Base-by-base conservation (phyloP, 1,140 invertebrate genomes). In the Bemisia tabaci region DNA sequence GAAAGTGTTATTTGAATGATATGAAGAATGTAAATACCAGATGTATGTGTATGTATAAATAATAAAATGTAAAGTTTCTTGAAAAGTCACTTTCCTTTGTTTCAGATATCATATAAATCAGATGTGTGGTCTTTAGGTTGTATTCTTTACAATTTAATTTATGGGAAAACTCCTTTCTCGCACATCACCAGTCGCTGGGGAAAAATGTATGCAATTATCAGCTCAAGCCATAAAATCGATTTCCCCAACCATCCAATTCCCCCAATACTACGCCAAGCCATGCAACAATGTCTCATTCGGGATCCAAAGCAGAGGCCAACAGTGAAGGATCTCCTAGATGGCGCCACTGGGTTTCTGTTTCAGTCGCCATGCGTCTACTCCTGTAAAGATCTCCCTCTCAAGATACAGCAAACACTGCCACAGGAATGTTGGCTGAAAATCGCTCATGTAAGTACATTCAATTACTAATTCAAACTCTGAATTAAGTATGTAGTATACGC, bases 41-140 rank as follows among this genome's bases (percentile, higher is more conserved):
- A n/a, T n/a, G n/a, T n/a, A n/a, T n/a, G n/a, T n/a, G n/a, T n/a
- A n/a, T n/a, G n/a, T n/a, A n/a, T n/a, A n/a, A n/a, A n/a, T n/a
- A n/a, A n/a, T n/a, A n/a, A n/a, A n/a, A n/a, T n/a, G n/a, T n/a
- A n/a, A n/a, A n/a, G n/a, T n/a, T n/a, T n/a, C n/a, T n/a, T n/a
- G n/a, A n/a, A n/a, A n/a, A n/a, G n/a, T n/a, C n/a, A n/a, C n/a
- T n/a, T n/a, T n/a, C n/a, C n/a, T n/a, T n/a, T 65, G 71, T 76
- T 82, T 66, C 75, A 96, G 91, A 89, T 97, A 66, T 90, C 88
- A 67, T 90, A 86, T 66, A 95, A 94, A 73, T 93, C 93, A 21
- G 96, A 99, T 78, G 91, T 99, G 21, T 98, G 96, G 96, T 96
- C 94, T 0, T 79, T 98, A 26, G 96, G 96, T 21, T 97, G 95